These are phyloP conservation scores for Tragulus kanchil DNA, from an alignment of 2,113 vertebrate species.

Conservation along the genomic window DNA sequence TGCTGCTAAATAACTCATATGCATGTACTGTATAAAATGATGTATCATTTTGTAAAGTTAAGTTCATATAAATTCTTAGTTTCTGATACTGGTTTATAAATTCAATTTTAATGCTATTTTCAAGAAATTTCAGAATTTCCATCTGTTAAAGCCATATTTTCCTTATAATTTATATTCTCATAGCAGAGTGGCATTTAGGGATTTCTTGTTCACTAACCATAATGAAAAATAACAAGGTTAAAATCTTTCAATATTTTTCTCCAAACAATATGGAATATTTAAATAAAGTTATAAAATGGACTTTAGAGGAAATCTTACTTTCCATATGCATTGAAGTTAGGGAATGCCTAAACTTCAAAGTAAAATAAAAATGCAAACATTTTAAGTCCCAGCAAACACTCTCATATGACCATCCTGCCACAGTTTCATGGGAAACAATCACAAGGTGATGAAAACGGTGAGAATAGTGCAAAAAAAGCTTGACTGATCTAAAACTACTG, in stretches of 20 bases:
- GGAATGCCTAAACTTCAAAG: background rate
- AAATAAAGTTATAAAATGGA: background rate
- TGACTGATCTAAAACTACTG: background rate
- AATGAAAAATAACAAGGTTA: background rate
- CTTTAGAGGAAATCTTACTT: background rate
- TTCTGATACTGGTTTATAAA: background rate
- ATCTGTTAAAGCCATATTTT: background rate
- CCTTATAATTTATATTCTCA: background rate
- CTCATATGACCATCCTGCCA: background rate
- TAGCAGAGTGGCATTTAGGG: background rate
- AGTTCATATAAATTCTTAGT: background rate
- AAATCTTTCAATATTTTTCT: background rate
- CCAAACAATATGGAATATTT: background rate
- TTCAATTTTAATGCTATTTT: background rate
- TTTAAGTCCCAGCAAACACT: background rate
- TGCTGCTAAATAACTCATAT: background rate
- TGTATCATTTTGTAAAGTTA: background rate
- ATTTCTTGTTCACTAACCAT: background rate
- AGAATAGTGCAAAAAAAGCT: rapidly evolving
- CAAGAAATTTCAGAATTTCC: background rate
- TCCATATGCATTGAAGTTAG: background rate
- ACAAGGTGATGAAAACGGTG: background rate
- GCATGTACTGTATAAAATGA: background rate
- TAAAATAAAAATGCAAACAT: background rate
- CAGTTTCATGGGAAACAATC: background rate